Conservation (phyloP, 2,797 vertebrate species). For the Zenarchopterus dispar region DNA sequence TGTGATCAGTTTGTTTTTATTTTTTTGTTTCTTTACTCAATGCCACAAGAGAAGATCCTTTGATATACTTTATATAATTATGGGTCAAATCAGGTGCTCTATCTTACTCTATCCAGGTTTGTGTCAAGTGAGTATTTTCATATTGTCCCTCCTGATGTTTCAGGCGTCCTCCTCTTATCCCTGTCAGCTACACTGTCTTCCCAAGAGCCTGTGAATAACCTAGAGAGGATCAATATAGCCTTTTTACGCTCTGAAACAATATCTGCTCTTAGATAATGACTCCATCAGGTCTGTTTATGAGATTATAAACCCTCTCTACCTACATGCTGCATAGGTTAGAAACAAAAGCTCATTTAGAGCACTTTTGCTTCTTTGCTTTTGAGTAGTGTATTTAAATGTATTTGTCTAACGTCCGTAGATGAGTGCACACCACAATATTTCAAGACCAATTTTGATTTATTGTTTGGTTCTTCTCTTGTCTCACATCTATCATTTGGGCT, state of each 20-base stretch:
- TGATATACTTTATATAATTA: not conserved
- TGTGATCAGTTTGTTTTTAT: constrained; percentile 6
- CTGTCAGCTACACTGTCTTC: constrained; percentile 38
- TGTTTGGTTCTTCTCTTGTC: constrained; percentile 24
- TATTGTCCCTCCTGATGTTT: constrained; percentile 1
- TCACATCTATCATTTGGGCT: constrained; percentile 42
- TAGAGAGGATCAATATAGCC: constrained; percentile 74
- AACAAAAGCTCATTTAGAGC: constrained; percentile 29
- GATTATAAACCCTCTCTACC: constrained; percentile 62
- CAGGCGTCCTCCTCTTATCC: constrained; percentile 20
- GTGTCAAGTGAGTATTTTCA: constrained; percentile 27
- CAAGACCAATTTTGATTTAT: constrained; percentile 31
- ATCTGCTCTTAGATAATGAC: constrained; percentile 80
- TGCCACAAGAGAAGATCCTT: constrained; percentile 10
- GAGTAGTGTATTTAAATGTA: constrained; percentile 21
- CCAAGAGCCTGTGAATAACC: constrained; percentile 59
- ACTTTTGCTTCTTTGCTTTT: constrained; percentile 18
- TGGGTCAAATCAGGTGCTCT: not conserved
- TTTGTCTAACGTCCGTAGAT: constrained; percentile 32
- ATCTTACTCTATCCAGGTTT: constrained; percentile 8
- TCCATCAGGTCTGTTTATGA: constrained; percentile 77
- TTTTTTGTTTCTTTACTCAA: constrained; percentile 14
- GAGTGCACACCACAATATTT: constrained; percentile 10
- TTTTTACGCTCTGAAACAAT: constrained; percentile 76
- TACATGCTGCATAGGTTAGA: constrained; percentile 23